These are phyloP conservation scores for Peromyscus californicus DNA, from an alignment of 2,113 vertebrate species.

Conservation along the genomic window DNA sequence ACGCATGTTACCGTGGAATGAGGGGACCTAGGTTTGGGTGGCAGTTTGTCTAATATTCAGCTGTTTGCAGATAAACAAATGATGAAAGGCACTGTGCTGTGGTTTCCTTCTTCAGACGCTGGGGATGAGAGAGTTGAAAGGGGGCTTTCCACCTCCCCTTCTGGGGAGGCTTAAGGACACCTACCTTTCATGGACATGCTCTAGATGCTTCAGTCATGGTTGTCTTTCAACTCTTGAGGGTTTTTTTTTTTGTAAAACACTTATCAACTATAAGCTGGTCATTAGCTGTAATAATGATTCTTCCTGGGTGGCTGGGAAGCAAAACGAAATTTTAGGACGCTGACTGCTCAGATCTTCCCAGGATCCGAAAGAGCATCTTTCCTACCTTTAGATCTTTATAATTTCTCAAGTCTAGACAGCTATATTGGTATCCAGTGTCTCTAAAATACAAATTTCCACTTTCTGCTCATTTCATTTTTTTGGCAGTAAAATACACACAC, in stretches of 20 bases:
- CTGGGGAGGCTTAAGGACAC: not conserved
- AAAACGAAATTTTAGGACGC: not conserved
- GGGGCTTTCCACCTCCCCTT: not conserved
- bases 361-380: not conserved
- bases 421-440: constrained; percentile 2
- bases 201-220: not conserved
- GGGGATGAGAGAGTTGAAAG: not conserved
- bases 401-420: not conserved
- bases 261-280: not conserved
- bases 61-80: not conserved
- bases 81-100: not conserved
- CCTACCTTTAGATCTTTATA: not conserved
- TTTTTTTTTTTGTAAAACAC: not conserved
- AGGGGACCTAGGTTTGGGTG: not conserved
- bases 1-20: not conserved
- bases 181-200: not conserved
- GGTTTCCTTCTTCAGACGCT: not conserved
- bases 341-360: not conserved
- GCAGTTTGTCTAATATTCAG: not conserved
- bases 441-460: not conserved
- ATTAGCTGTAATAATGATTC: not conserved
- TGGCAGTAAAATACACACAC: too few species aligned
- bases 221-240: not conserved
- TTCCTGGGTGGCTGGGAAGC: not conserved
- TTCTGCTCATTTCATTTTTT: not conserved